phyloP scores from a whole-genome alignment of 2,888 invertebrate species.

The Balanococcus diminutus region DNA sequence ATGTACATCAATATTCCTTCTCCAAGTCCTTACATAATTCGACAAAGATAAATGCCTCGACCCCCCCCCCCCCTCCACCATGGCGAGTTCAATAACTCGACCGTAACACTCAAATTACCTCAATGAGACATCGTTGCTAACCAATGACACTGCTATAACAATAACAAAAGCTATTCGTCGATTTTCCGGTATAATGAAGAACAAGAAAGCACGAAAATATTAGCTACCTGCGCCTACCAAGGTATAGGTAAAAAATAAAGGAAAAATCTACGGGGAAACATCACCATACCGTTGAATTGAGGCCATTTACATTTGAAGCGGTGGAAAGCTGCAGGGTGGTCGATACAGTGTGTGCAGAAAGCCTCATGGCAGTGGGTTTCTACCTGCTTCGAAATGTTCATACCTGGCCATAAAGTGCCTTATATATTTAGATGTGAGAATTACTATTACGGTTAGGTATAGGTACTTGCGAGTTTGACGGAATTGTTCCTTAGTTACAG shows the following conservation, averaged over 20 bases:
- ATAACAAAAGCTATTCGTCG: background rate
- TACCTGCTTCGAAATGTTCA: conserved; percentile 28
- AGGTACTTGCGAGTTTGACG: background rate
- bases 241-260: too few species aligned
- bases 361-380: conserved; percentile 6
- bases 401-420: conserved; percentile 14
- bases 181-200: background rate
- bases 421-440: conserved; percentile 13
- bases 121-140: background rate
- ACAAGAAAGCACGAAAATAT: background rate
- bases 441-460: background rate
- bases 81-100: conserved; percentile 9
- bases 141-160: background rate
- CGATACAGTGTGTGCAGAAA: background rate
- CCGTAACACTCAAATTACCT: conserved; percentile 1
- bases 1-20: too few species aligned
- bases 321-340: background rate
- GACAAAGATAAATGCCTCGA: background rate
- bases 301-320: conserved; percentile 14
- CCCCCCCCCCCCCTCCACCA: background rate
- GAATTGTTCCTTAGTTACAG: conserved; percentile 27
- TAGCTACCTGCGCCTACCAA: background rate
- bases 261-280: background rate
- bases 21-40: too few species aligned
- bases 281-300: background rate